These are phyloP conservation scores for Lacerta bilineata DNA, from an alignment of 2,797 vertebrate species.

Conservation along the genomic window DNA sequence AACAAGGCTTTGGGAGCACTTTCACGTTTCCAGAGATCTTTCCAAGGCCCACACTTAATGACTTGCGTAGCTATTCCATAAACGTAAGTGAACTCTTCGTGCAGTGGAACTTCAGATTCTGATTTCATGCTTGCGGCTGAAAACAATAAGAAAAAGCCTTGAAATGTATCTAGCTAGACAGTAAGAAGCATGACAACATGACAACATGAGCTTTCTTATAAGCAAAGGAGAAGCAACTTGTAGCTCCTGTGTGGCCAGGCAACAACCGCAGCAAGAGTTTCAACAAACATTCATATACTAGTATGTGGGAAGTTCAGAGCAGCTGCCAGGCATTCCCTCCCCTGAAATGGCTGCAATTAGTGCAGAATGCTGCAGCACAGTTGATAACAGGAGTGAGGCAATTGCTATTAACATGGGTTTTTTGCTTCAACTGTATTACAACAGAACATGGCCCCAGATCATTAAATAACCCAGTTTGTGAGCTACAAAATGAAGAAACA, in stretches of 20 bases:
- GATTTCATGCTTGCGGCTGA: slow-evolving; percentile 76
- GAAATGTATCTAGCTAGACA: background rate
- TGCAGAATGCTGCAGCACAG: too few relatives aligned
- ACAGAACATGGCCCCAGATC: background rate
- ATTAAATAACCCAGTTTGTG: background rate
- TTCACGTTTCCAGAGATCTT: slow-evolving; percentile 76
- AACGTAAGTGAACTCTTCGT: slow-evolving; percentile 88
- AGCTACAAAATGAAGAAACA: too few relatives aligned
- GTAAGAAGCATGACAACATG: too few relatives aligned
- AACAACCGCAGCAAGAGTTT: background rate
- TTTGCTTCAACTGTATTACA: background rate
- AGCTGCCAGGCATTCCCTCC: background rate
- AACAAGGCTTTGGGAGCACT: slow-evolving; percentile 82
- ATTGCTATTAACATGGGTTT: too few relatives aligned
- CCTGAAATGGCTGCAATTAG: too few relatives aligned
- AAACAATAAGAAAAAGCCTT: slow-evolving; percentile 49
- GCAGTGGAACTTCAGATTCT: slow-evolving; percentile 71
- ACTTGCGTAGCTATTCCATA: slow-evolving; percentile 88
- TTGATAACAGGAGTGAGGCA: too few relatives aligned
- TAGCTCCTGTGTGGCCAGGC: background rate
- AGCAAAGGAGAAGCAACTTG: background rate
- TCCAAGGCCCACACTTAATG: slow-evolving; percentile 87
- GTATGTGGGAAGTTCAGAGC: background rate
- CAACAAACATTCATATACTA: background rate
- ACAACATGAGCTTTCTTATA: background rate